Percentiles rank a stretch among this genome's conserved stretches.
Evolutionary conservation across 2,113 vertebrate species (phyloP).

Genomic region (Gadus chalcogrammus): DNA sequence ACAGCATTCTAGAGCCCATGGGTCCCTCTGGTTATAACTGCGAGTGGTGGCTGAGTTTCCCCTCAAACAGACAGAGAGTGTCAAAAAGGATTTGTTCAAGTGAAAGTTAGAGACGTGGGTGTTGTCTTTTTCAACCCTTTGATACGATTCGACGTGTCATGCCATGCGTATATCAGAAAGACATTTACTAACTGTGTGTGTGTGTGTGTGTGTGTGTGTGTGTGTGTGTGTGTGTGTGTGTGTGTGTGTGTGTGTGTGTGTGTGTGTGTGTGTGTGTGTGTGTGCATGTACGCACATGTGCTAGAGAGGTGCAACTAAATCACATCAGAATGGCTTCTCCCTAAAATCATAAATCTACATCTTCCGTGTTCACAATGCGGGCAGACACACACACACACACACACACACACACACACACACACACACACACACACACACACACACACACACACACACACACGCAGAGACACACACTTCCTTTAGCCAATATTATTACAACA

Average conservation of each 20-base stretch:
- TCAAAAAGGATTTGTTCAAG: too few species aligned
- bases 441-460: conserved; percentile 11
- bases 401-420: conserved; percentile 12
- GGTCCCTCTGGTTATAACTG: too few species aligned
- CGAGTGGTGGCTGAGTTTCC: too few species aligned
- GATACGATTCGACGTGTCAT: too few species aligned
- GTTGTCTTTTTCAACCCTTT: too few species aligned
- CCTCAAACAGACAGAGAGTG: too few species aligned
- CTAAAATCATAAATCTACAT: not conserved
- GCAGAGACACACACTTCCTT: conserved; percentile 28
- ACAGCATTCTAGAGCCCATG: too few species aligned
- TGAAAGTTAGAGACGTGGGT: too few species aligned
- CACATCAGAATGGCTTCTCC: conserved; percentile 1
- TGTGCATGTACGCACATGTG: not conserved
- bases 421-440: conserved; percentile 15
- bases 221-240: not conserved
- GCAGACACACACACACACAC: conserved; percentile 3
- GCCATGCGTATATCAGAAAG: too few species aligned
- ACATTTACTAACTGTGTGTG: not conserved
- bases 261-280: not conserved
- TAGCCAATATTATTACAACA: conserved; percentile 31
- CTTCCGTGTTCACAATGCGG: conserved; percentile 8
- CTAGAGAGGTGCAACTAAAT: not conserved
- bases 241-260: not conserved
- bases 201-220: not conserved